These are phyloP conservation scores for Pygocentrus nattereri DNA, from an alignment of 2,797 vertebrate genomes.

Conservation along the genomic window DNA sequence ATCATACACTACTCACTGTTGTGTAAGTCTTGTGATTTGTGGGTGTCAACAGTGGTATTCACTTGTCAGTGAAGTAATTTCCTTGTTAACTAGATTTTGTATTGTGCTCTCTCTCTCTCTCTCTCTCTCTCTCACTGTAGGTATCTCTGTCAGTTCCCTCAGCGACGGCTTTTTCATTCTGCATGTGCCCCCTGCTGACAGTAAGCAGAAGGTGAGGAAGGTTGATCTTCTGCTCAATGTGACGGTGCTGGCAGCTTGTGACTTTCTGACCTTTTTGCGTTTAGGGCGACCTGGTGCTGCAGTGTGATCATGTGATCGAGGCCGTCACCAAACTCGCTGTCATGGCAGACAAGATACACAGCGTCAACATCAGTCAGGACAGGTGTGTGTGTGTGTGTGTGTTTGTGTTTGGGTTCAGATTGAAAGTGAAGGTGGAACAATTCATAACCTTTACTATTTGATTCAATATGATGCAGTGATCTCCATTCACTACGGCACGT, in stretches of 20 bases:
- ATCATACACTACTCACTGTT: neutral
- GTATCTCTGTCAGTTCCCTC: constrained; percentile 93
- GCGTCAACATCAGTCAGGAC: constrained; percentile 92
- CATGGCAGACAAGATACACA: constrained; percentile 85
- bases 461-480: no score
- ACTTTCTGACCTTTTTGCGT: constrained; percentile 48
- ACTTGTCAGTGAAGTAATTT: neutral
- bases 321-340: constrained; percentile 91
- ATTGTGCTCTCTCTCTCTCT: neutral
- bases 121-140: constrained; percentile 69
- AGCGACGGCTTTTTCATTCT: constrained; percentile 93
- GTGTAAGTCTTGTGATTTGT: constrained; percentile 11
- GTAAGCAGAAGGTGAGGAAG: constrained; percentile 89
- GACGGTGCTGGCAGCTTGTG: constrained; percentile 22
- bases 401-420: neutral
- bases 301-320: constrained; percentile 93
- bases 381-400: constrained; percentile 78
- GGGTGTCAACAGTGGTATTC: neutral
- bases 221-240: neutral
- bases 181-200: constrained; percentile 90
- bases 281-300: constrained; percentile 92
- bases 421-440: no score
- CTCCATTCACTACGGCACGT: no score
- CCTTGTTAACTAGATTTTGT: neutral
- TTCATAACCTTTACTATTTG: no score